A percentile compares a stretch with the other conserved stretches of the same genome.
Conservation (phyloP, 1,140 invertebrate species). For the Rhagoletis zephyria region DNA sequence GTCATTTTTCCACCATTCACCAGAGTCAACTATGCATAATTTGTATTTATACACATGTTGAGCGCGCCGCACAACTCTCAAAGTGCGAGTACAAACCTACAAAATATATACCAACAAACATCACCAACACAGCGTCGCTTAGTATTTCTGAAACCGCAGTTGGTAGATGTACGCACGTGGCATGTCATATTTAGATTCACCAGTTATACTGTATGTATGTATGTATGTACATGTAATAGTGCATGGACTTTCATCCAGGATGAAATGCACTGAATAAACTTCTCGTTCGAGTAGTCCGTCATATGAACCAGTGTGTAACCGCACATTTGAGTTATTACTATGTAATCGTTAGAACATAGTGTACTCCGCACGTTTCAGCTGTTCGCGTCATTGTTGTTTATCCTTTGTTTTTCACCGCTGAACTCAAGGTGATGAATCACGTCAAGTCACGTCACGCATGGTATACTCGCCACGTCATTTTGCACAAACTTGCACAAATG, state of each 20-base stretch:
- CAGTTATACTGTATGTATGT: neutral
- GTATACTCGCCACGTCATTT: conserved; percentile 1
- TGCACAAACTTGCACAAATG: neutral
- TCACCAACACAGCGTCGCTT: neutral
- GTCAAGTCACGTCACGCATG: neutral
- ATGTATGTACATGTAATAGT: neutral
- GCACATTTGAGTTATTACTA: neutral
- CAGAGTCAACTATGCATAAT: neutral
- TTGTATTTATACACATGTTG: neutral
- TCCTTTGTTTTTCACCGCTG: neutral
- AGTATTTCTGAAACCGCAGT: conserved; percentile 9
- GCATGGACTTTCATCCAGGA: neutral
- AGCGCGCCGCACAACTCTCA: too few species aligned
- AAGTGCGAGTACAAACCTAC: too few species aligned
- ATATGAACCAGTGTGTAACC: too few species aligned
- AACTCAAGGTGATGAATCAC: conserved; percentile 45
- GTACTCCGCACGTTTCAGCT: neutral
- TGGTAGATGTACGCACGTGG: neutral
- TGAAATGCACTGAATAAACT: too few species aligned
- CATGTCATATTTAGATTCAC: neutral
- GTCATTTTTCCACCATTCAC: neutral
- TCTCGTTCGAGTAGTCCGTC: too few species aligned
- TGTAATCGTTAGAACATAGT: neutral
- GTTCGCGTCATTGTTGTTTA: neutral
- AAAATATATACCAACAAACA: neutral